Evolutionary conservation across 2,888 invertebrate genomes (phyloP), one percentile per base, ranked within the genome.

Genomic region (Tricholauxania praeusta): DNA sequence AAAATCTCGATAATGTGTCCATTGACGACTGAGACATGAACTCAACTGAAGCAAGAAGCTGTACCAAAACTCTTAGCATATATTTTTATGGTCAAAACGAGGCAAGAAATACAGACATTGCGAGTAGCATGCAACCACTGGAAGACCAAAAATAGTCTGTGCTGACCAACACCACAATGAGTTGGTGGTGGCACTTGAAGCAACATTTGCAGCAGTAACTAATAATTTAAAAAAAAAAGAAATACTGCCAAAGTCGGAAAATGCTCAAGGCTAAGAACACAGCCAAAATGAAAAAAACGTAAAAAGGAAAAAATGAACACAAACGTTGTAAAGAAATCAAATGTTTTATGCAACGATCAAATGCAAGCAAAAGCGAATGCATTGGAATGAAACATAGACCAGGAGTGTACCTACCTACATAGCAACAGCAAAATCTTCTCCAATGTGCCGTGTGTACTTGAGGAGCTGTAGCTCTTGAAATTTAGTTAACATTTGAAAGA

Each of bases 341-440:
- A 60, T 60, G 59, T 60, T 60, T 60, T 60, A 60, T 60, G 59
- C 59, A 60, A 60, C 59, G 59, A 60, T 19, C 59, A 15, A 22
- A 60, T 7, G 59, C 39, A 22, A 14, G 57, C 12, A 6, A 60
- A 32, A 32, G 22, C 59, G 28, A 22, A 22, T 19, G 57, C 6
- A 22, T 1, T 19, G 39, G 39, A 39, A 39, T 39, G 39, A 39
- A 39, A 39, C 39, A 39, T 39, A 10, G 7, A 39, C 8, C 39
- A 39, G 39, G 7, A 39, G 22, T 22, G 22, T 22, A 22, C 22
- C 39, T 10, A 39, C 39, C 39, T 10, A 39, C 39, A 10, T 6
- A 39, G 39, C 10, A 39, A 39, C 7, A 39, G 39, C 10, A 39
- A 39, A 39, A 4, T 39, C 39, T 39, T 39, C 10, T 7, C 2